phyloP scores from a whole-genome alignment of 2,113 vertebrate species.

The Gallinago media region DNA sequence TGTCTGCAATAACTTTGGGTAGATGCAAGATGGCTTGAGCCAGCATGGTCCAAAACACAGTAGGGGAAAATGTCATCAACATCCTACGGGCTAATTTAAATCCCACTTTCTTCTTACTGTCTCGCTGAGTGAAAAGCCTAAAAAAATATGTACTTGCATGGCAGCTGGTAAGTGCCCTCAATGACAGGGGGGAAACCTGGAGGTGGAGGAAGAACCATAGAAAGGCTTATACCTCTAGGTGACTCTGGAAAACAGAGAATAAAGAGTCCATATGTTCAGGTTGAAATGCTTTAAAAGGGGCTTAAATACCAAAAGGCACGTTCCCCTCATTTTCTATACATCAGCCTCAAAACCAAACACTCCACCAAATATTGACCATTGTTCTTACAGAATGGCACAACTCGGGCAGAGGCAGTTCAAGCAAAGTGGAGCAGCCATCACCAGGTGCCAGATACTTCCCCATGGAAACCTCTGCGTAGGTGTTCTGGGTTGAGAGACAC shows the following conservation, averaged over 20 bases:
- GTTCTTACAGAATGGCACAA: neutral
- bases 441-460: neutral
- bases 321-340: neutral
- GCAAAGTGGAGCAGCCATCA: neutral
- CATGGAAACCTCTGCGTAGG: neutral
- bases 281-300: neutral
- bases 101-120: neutral
- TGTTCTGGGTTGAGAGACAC: too few relatives aligned
- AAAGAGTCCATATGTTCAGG: neutral
- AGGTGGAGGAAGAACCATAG: neutral
- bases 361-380: neutral
- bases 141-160: neutral
- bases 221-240: neutral
- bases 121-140: neutral
- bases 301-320: neutral
- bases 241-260: neutral
- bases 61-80: neutral
- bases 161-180: neutral
- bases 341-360: neutral
- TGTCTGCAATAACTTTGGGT: conserved; percentile 26
- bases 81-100: neutral
- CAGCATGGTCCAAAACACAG: neutral
- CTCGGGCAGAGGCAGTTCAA: neutral
- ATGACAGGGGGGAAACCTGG: neutral
- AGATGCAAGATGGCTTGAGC: neutral